Evolutionary conservation across 2,113 vertebrate species (phyloP).

Genomic region (Aix galericulata): DNA sequence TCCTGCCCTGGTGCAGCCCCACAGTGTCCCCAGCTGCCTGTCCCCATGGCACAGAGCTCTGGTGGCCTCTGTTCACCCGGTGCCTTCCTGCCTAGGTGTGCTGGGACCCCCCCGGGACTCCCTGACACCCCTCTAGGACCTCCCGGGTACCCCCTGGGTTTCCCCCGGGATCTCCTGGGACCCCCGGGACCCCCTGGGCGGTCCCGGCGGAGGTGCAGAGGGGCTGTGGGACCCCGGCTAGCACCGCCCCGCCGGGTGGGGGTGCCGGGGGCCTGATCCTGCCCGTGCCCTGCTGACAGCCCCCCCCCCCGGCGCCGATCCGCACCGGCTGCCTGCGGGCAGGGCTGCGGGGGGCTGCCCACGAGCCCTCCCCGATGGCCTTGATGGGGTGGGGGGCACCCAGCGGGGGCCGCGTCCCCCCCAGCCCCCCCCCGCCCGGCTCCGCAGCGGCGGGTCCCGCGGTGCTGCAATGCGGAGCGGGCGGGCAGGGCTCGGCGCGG

Average conservation of each 20-base stretch:
- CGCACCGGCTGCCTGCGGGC: too few relatives aligned
- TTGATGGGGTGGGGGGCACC: too few relatives aligned
- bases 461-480: too few relatives aligned
- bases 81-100: too few relatives aligned
- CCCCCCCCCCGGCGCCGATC: too few relatives aligned
- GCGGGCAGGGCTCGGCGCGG: too few relatives aligned
- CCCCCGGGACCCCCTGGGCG: neutral
- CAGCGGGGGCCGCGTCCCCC: too few relatives aligned
- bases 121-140: neutral
- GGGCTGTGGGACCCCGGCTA: neutral
- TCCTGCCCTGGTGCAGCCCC: neutral
- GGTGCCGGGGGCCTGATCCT: neutral
- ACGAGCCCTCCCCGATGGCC: too few relatives aligned
- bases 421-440: too few relatives aligned
- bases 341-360: too few relatives aligned
- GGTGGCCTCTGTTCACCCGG: neutral
- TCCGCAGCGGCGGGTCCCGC: too few relatives aligned
- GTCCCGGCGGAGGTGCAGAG: fast-evolving
- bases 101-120: neutral
- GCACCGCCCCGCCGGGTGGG: fast-evolving
- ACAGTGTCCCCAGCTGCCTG: neutral
- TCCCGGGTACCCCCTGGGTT: neutral
- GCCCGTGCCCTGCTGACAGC: neutral
- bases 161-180: too few relatives aligned
- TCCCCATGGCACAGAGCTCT: fast-evolving